These are phyloP conservation scores for Sphenodon punctatus DNA, from an alignment of 2,797 vertebrate genomes.

Conservation along the genomic window DNA sequence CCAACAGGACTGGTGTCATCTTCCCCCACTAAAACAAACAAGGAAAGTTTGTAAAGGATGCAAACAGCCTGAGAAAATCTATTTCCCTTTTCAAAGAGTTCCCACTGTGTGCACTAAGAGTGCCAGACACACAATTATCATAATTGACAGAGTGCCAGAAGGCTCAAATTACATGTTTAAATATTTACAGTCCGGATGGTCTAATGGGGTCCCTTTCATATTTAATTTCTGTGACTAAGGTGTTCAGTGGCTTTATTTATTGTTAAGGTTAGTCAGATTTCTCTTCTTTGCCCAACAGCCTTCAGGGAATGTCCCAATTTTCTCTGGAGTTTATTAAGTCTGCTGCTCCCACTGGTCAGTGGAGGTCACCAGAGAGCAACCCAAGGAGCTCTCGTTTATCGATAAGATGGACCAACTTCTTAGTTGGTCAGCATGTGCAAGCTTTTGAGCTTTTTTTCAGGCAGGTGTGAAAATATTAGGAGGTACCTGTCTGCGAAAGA, in stretches of 20 bases:
- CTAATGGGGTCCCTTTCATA: not conserved
- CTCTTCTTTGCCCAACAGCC: not conserved
- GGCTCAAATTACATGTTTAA: not conserved
- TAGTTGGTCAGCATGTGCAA: too few species aligned
- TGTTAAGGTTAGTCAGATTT: not conserved
- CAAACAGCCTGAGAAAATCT: not conserved
- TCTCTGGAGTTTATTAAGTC: too few species aligned
- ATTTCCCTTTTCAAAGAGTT: not conserved
- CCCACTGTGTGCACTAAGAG: not conserved
- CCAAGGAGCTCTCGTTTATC: too few species aligned
- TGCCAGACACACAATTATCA: not conserved
- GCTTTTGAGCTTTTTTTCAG: too few species aligned
- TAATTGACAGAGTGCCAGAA: not conserved
- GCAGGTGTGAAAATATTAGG: too few species aligned
- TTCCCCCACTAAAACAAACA: not conserved
- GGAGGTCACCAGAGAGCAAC: too few species aligned
- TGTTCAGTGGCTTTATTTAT: not conserved
- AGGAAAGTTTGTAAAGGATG: not conserved
- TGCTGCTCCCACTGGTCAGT: too few species aligned
- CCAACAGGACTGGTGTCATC: not conserved
- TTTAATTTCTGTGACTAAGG: not conserved
- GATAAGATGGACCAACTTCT: too few species aligned
- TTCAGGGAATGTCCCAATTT: not conserved
- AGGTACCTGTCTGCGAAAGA: too few species aligned
- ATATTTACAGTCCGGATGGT: not conserved